Evolutionary conservation across 1,140 invertebrate genomes (phyloP), one percentile per base, ranked within the genome.

Genomic region (Rhopalosiphum padi): DNA sequence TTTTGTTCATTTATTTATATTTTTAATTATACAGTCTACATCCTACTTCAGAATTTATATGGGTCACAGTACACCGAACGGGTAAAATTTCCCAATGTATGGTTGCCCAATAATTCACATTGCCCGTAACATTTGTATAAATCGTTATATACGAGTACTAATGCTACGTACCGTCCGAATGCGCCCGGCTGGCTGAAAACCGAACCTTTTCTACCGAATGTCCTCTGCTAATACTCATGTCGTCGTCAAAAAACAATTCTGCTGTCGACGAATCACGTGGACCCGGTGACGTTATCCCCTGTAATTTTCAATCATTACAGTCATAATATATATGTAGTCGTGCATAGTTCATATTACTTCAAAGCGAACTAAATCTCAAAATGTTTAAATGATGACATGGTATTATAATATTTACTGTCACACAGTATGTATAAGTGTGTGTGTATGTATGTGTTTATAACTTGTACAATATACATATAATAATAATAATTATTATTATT

Each of bases 211-310:
- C 91, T 15, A 93, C 35, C 3, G 91, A 93, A 55, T 93, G 91
- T 30, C 82, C 91, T 55, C 91, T 93, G 35, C 91, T 93, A 23
- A 93, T 86, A 15, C 91, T 93, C 91, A 93, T 93, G 82, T 86
- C 55, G 82, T 93, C 91, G 46, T 43, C 91, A 25, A 92, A 92
- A 53, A 53, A 83, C 60, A 77, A 77, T 11, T 93, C 82, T 30
- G 0, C 8, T 53, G 30, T 55, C 48, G 77, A 86, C 18, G 77
- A 55, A 86, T 93, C 91, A 22, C 91, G 51, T 43, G 43, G 22
- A n/a, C 77, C 48, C 3, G 82, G 77, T 37, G 82, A 93, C 15
- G 37, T 53, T 11, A 25, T 51, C 46, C 23, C 91, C 91, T 93
- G 48, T 30, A 86, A 86, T 37, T 92, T 83, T 21, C 22, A 83